Evolutionary conservation across 1,140 invertebrate genomes (phyloP).

Genomic region (Hycleus cichorii): DNA sequence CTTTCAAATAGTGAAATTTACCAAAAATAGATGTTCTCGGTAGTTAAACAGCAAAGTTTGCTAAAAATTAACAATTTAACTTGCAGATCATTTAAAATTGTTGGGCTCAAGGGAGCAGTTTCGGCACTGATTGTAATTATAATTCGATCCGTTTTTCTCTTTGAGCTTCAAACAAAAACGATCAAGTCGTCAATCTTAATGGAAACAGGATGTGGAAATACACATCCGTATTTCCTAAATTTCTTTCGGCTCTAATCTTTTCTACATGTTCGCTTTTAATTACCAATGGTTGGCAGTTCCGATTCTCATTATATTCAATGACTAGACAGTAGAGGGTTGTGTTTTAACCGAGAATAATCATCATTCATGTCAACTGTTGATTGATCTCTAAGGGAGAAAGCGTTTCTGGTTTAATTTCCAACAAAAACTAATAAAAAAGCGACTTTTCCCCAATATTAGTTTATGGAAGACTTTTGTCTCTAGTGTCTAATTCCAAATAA

Average conservation of each 20-base stretch:
- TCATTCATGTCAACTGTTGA: not conserved
- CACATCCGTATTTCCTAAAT: slow-evolving; percentile 1
- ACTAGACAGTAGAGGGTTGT: not conserved
- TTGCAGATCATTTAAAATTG: too few species aligned
- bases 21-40: too few species aligned
- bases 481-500: too few species aligned
- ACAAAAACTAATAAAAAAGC: too few species aligned
- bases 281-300: slow-evolving; percentile 3
- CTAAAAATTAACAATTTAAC: not conserved
- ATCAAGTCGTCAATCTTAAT: slow-evolving; percentile 5
- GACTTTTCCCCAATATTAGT: too few species aligned
- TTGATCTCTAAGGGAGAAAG: not conserved
- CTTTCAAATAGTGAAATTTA: too few species aligned
- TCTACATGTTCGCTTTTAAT: slow-evolving; percentile 7
- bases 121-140: too few species aligned
- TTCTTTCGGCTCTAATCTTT: slow-evolving; percentile 2
- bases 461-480: too few species aligned
- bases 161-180: not conserved
- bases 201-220: slow-evolving; percentile 6
- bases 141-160: too few species aligned
- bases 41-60: not conserved
- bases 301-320: slow-evolving; percentile 9
- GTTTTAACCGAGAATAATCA: not conserved
- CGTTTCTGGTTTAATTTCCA: too few species aligned
- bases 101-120: too few species aligned